A percentile compares a stretch with the other conserved stretches of the same genome.
Conservation (phyloP, 2,888 invertebrate species). For the Acronicta aceris region DNA sequence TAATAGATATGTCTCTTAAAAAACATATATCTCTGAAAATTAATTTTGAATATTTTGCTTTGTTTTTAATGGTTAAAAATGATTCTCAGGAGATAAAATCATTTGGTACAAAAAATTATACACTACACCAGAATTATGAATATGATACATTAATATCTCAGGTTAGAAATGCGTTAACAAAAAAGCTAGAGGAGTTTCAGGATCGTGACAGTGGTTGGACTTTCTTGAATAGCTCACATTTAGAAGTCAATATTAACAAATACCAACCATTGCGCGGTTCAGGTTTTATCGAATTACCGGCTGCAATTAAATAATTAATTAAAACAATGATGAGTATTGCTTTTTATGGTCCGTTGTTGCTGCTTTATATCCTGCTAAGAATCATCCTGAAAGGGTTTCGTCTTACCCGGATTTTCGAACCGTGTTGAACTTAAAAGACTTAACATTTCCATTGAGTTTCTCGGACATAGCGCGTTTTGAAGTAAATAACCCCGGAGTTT, state of each 20-base stretch:
- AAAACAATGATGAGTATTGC: background rate
- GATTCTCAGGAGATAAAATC: constrained; percentile 1
- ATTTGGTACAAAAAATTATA: constrained; percentile 36
- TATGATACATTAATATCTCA: no score
- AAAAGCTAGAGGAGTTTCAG: constrained; percentile 2
- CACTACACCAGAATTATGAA: constrained; percentile 42
- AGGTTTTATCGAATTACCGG: constrained; percentile 1
- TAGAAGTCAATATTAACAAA: background rate
- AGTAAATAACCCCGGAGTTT: no score
- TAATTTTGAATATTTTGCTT: constrained; percentile 1
- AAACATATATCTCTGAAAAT: background rate
- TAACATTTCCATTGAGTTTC: no score
- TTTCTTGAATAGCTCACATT: background rate
- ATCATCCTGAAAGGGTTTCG: no score
- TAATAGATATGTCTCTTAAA: no score
- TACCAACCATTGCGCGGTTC: constrained; percentile 2
- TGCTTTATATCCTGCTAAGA: no score
- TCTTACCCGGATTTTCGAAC: no score
- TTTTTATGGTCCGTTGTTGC: background rate
- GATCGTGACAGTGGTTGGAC: background rate
- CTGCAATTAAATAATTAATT: background rate
- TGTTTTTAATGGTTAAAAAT: background rate
- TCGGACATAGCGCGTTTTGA: no score
- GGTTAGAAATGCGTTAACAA: constrained; percentile 1
- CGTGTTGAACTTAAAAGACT: no score